A percentile compares a stretch with the other conserved stretches of the same genome.
These are phyloP conservation scores for Prionailurus bengalensis DNA, from an alignment of 2,113 vertebrate species.

Conservation along the genomic window DNA sequence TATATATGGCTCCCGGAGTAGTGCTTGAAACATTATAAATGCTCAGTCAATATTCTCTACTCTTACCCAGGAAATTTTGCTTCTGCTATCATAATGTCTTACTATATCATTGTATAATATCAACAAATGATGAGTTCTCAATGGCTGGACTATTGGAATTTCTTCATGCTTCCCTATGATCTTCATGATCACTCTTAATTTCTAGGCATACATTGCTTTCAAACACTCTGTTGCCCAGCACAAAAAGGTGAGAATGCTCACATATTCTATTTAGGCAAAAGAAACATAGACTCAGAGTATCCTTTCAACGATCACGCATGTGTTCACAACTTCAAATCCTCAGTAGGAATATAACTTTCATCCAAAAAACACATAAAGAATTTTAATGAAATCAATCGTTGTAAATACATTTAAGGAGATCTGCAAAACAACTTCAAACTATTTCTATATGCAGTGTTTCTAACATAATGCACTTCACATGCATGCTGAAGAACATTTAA, in stretches of 20 bases:
- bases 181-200: background rate
- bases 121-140: background rate
- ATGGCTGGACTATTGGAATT: background rate
- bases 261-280: constrained; percentile 26
- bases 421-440: background rate
- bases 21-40: background rate
- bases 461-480: background rate
- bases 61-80: background rate
- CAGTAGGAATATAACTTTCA: background rate
- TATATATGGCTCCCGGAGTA: background rate
- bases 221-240: background rate
- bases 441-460: background rate
- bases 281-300: background rate
- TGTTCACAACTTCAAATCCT: background rate
- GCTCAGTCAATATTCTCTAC: background rate
- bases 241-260: background rate
- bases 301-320: background rate
- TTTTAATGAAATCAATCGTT: background rate
- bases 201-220: background rate
- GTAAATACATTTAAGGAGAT: background rate
- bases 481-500: background rate
- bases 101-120: background rate
- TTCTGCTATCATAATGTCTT: background rate
- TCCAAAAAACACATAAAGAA: constrained; percentile 28
- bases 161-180: background rate